These are phyloP conservation scores for Drosophila bocqueti DNA, from an alignment of 1,140 invertebrate genomes.

Conservation along the genomic window DNA sequence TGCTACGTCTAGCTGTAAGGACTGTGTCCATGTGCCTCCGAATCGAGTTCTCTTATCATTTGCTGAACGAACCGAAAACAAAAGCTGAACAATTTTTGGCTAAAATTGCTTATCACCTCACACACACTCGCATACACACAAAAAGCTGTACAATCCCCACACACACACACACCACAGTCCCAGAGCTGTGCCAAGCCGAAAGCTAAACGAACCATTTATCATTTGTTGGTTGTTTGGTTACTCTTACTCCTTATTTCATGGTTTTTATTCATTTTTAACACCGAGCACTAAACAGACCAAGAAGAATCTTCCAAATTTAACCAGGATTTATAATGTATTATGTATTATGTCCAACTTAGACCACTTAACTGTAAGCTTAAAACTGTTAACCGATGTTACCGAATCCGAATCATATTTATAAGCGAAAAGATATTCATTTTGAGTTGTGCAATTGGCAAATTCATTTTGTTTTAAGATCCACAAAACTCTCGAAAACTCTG, in stretches of 20 bases:
- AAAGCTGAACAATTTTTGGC: conserved; percentile 37
- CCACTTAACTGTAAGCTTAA: conserved; percentile 45
- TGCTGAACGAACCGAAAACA: conserved; percentile 36
- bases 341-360: conserved; percentile 22
- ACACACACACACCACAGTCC: conserved; percentile 40
- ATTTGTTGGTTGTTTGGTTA: conserved; percentile 70
- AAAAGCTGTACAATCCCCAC: conserved; percentile 40
- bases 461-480: conserved; percentile 41
- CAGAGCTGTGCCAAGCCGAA: conserved; percentile 38
- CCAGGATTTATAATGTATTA: conserved; percentile 58
- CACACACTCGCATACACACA: conserved; percentile 29
- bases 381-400: conserved; percentile 53
- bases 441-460: conserved; percentile 57
- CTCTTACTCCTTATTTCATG: conserved; percentile 15
- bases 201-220: conserved; percentile 45
- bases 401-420: conserved; percentile 22
- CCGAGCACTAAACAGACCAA: conserved; percentile 13
- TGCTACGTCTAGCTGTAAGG: conserved; percentile 61
- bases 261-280: conserved; percentile 58
- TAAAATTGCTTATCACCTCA: conserved; percentile 53
- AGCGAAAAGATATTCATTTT: conserved; percentile 49
- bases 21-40: conserved; percentile 39
- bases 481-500: conserved; percentile 33
- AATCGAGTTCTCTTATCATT: conserved; percentile 28
- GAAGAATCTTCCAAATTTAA: conserved; percentile 43